Evolutionary conservation across 1,140 invertebrate genomes (phyloP).

Genomic region (Daktulosphaira vitifoliae): DNA sequence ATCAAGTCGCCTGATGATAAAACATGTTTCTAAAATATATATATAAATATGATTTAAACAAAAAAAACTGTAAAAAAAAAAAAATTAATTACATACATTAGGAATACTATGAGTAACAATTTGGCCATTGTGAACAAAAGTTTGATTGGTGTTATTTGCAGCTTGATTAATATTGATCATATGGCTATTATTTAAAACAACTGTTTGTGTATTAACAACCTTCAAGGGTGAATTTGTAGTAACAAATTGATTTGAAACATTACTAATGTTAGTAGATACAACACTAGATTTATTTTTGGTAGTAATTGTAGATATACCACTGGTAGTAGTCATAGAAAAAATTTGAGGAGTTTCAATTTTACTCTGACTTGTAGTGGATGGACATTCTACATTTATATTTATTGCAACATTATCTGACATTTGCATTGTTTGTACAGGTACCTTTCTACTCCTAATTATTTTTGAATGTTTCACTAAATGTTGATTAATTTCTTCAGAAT

Average conservation of each 20-base stretch:
- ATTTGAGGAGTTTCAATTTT: neutral
- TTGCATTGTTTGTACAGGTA: conserved; percentile 6
- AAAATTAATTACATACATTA: neutral
- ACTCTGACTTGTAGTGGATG: neutral
- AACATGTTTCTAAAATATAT: conserved; percentile 4
- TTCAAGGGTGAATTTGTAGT: neutral
- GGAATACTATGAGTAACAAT: conserved; percentile 6
- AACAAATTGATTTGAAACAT: neutral
- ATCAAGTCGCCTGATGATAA: conserved; percentile 11
- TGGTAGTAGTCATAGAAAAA: conserved; percentile 3
- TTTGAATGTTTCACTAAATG: neutral
- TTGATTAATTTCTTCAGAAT: neutral
- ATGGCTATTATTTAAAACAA: neutral
- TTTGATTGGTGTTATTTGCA: conserved; percentile 6
- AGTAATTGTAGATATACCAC: neutral
- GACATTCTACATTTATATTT: conserved; percentile 1
- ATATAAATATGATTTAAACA: neutral
- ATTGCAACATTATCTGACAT: conserved; percentile 12
- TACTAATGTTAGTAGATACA: neutral
- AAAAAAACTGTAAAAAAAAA: neutral
- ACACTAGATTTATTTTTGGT: neutral
- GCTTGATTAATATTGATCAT: neutral
- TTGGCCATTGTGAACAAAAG: conserved; percentile 2
- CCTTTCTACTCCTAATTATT: neutral
- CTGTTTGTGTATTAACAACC: neutral